Conservation (phyloP, 2,797 vertebrate species). For the Phaenicophaeus curvirostris region DNA sequence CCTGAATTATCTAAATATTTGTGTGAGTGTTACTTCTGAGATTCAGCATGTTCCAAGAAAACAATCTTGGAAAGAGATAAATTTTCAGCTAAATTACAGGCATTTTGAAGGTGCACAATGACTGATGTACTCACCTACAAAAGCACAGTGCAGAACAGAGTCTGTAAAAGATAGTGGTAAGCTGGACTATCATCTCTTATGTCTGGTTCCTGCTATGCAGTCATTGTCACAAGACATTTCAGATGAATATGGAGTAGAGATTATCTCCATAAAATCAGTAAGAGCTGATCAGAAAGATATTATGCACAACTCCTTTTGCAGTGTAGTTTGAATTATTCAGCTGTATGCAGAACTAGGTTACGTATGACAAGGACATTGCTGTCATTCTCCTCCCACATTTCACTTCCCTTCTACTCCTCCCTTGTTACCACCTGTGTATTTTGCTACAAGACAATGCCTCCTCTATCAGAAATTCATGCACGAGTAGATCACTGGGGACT, state of each 20-base stretch:
- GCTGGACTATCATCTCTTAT: not conserved
- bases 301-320: not conserved
- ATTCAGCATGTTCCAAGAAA: slow-evolving; percentile 4
- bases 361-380: not conserved
- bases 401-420: not conserved
- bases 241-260: not conserved
- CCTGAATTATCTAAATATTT: slow-evolving; percentile 56
- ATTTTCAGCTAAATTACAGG: not conserved
- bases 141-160: not conserved
- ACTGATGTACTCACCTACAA: not conserved
- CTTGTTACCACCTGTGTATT: not conserved
- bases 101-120: not conserved
- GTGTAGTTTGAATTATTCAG: not conserved
- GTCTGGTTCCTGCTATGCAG: not conserved
- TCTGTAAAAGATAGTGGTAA: not conserved
- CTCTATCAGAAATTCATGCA: not conserved
- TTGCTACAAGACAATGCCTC: not conserved
- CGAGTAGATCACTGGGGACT: not conserved
- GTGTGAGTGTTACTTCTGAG: slow-evolving; percentile 36
- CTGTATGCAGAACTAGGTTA: not conserved
- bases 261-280: not conserved
- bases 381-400: not conserved
- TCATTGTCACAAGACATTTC: not conserved
- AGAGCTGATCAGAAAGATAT: not conserved
- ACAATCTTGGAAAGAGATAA: not conserved